These are phyloP conservation scores for Steinernema feltiae DNA, from an alignment of 1,140 invertebrate species.

Conservation along the genomic window DNA sequence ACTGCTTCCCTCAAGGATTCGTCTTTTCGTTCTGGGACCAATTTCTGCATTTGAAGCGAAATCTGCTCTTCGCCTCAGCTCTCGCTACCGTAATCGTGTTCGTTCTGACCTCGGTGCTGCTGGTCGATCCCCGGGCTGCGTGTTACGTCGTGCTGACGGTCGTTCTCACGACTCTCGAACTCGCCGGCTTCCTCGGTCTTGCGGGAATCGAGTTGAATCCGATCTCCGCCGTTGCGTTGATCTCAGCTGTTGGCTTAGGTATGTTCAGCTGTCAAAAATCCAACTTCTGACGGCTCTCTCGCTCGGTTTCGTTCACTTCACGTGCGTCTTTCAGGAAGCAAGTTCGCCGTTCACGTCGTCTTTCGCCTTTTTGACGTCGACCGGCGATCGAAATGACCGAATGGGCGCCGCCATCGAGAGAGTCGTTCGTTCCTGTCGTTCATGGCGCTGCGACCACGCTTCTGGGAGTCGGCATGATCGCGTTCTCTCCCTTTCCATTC, in stretches of 20 bases:
- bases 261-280: neutral
- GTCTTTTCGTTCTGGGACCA: conserved; percentile 97
- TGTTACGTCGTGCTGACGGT: conserved; percentile 61
- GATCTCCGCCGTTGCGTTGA: conserved; percentile 78
- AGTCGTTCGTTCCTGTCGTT: conserved; percentile 68
- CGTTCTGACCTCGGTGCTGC: conserved; percentile 68
- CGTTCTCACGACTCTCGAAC: conserved; percentile 73
- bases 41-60: conserved; percentile 71
- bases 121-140: conserved; percentile 78
- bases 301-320: neutral
- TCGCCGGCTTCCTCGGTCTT: conserved; percentile 78
- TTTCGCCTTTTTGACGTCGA: conserved; percentile 80
- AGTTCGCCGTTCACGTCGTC: conserved; percentile 77
- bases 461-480: conserved; percentile 76
- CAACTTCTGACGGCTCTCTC: too few species aligned
- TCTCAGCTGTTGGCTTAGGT: conserved; percentile 76
- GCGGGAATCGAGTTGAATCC: conserved; percentile 80
- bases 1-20: conserved; percentile 85
- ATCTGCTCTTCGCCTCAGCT: neutral
- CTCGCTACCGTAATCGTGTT: conserved; percentile 67
- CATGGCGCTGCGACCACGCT: conserved; percentile 78
- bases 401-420: conserved; percentile 74
- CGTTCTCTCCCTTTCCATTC: conserved; percentile 90
- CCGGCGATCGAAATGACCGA: conserved; percentile 73
- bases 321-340: conserved; percentile 63